Evolutionary conservation across 2,797 vertebrate species (phyloP).

Genomic region (Sandelia bainsii): DNA sequence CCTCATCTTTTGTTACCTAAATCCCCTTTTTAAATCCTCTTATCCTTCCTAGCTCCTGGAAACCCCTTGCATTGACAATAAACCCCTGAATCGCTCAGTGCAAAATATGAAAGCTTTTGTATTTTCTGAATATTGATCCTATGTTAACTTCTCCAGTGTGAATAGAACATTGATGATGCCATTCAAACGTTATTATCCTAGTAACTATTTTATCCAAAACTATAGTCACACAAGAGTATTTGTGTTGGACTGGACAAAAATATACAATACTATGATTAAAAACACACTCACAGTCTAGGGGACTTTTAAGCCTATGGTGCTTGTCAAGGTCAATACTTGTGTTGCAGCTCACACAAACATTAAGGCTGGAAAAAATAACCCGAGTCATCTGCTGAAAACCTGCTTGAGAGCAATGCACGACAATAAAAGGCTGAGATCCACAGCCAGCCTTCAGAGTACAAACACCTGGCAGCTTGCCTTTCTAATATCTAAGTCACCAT

Average conservation of each 20-base stretch:
- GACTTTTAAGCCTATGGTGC: constrained; percentile 28
- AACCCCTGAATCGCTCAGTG: constrained; percentile 52
- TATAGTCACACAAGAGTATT: constrained; percentile 24
- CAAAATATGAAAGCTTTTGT: constrained; percentile 59
- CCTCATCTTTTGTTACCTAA: constrained; percentile 70
- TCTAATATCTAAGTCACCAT: constrained; percentile 45
- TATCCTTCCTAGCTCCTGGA: constrained; percentile 63
- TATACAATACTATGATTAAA: constrained; percentile 14
- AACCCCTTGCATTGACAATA: constrained; percentile 54
- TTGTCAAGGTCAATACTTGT: constrained; percentile 57
- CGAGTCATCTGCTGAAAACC: constrained; percentile 33
- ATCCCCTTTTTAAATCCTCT: constrained; percentile 77
- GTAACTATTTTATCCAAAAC: constrained; percentile 29
- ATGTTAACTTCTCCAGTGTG: constrained; percentile 42
- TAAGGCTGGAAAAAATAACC: constrained; percentile 14
- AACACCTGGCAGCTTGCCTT: constrained; percentile 40
- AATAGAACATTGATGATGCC: constrained; percentile 45
- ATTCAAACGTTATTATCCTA: constrained; percentile 41
- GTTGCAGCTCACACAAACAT: constrained; percentile 49
- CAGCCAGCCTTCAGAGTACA: constrained; percentile 31
- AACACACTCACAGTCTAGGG: constrained; percentile 36
- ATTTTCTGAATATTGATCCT: constrained; percentile 59
- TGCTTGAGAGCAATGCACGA: constrained; percentile 25
- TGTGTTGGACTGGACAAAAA: constrained; percentile 16
- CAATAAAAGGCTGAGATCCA: constrained; percentile 47